Evolutionary conservation across 2,113 vertebrate species (phyloP).

Genomic region (Leptodactylus fuscus): DNA sequence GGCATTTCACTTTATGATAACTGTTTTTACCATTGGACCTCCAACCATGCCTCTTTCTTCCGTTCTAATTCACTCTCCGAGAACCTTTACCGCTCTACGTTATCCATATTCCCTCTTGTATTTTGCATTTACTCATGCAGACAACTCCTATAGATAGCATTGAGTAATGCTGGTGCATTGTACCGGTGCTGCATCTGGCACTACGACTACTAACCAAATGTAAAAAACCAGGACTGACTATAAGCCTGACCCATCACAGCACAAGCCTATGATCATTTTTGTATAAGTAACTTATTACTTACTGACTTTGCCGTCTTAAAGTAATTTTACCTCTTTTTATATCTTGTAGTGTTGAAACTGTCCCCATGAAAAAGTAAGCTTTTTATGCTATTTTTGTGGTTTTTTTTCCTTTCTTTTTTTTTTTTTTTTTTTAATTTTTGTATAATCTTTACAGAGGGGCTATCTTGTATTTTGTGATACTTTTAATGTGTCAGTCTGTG

Average conservation of each 20-base stretch:
- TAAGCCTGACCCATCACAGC: neutral
- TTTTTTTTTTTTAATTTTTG: neutral
- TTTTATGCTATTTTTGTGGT: conserved; percentile 66
- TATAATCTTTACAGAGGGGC: conserved; percentile 28
- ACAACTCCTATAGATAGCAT: neutral
- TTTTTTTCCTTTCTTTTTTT: conserved; percentile 6
- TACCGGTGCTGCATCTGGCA: neutral
- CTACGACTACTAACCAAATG: neutral
- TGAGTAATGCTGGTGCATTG: neutral
- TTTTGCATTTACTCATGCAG: conserved; percentile 28
- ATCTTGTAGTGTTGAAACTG: conserved; percentile 85
- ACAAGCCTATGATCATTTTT: neutral
- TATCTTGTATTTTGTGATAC: conserved; percentile 59
- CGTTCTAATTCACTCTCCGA: conserved; percentile 55
- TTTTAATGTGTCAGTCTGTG: conserved; percentile 60
- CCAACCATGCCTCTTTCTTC: conserved; percentile 60
- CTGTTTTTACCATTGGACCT: conserved; percentile 85
- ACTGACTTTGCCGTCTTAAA: conserved; percentile 42
- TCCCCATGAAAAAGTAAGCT: conserved; percentile 89
- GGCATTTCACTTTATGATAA: conserved; percentile 99
- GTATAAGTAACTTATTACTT: too few relatives aligned
- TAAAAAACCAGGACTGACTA: neutral
- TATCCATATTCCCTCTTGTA: conserved; percentile 33
- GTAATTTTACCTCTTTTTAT: conserved; percentile 72
- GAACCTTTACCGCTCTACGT: conserved; percentile 25